Percentiles rank a stretch among this genome's conserved stretches.
Evolutionary conservation across 2,797 vertebrate species (phyloP).

Genomic region (Peromyscus aztecus): DNA sequence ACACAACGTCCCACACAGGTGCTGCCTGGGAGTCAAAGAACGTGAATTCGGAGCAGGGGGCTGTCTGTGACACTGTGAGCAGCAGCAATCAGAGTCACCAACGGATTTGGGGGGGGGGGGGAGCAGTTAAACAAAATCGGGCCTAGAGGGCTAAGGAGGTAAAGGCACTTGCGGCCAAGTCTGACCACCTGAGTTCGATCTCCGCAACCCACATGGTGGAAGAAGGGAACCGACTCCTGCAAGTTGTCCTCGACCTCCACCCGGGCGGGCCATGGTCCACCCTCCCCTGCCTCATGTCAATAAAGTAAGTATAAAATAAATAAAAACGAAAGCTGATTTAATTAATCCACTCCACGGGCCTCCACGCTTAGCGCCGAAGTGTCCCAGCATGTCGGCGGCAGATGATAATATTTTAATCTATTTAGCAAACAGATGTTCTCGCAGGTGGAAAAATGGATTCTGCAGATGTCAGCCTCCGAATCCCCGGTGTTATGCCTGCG

Average conservation of each 20-base stretch:
- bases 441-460: background rate
- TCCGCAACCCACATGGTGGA: background rate
- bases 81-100: background rate
- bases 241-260: background rate
- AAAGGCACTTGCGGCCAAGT: background rate
- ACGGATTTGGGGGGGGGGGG: background rate
- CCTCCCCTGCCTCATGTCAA: background rate
- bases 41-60: fast-evolving
- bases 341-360: background rate
- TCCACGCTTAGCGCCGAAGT: background rate
- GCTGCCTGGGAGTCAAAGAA: fast-evolving
- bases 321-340: background rate
- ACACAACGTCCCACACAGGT: background rate
- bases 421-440: background rate
- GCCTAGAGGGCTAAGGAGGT: background rate
- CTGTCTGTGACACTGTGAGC: background rate
- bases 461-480: background rate
- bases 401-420: background rate
- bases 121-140: background rate
- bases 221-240: background rate
- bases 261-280: too few relatives aligned
- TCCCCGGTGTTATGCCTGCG: background rate
- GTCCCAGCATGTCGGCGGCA: background rate
- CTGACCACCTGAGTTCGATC: background rate
- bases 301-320: background rate